Evolutionary conservation across 2,797 vertebrate species (phyloP).

Genomic region (Muraenolepis orangiensis): DNA sequence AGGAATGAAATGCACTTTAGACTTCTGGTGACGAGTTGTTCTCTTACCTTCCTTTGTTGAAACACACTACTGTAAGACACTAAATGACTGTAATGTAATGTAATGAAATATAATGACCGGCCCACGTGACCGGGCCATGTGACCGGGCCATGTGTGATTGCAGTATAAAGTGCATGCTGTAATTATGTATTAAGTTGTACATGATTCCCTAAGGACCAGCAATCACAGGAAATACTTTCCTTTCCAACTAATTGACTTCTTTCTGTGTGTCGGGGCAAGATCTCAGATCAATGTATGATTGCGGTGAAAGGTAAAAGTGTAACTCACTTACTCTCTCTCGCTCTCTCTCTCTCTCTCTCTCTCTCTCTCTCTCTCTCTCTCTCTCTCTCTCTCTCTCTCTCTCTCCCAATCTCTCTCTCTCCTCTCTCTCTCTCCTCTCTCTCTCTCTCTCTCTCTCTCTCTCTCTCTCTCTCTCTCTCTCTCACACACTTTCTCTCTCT

Average conservation of each 20-base stretch:
- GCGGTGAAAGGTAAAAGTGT: background rate
- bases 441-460: too few relatives aligned
- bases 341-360: background rate
- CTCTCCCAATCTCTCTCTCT: too few relatives aligned
- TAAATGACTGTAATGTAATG: too few relatives aligned
- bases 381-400: background rate
- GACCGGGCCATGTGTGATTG: conserved; percentile 23
- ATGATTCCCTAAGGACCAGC: conserved; percentile 23
- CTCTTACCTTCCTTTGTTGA: too few relatives aligned
- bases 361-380: conserved; percentile 4
- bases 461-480: too few relatives aligned
- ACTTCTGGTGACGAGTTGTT: too few relatives aligned
- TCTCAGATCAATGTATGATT: conserved; percentile 21
- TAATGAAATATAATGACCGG: too few relatives aligned
- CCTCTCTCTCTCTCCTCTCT: too few relatives aligned
- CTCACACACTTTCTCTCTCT: too few relatives aligned
- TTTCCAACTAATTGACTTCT: too few relatives aligned
- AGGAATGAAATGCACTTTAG: too few relatives aligned
- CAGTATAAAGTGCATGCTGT: conserved; percentile 27
- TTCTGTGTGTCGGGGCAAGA: conserved; percentile 34
- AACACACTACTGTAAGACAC: too few relatives aligned
- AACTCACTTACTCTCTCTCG: background rate
- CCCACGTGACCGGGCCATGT: conserved; percentile 27
- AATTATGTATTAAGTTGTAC: conserved; percentile 37
- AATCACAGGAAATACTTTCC: conserved; percentile 32